Evolutionary conservation across 2,113 vertebrate species (phyloP).

Genomic region (Macrotus californicus): DNA sequence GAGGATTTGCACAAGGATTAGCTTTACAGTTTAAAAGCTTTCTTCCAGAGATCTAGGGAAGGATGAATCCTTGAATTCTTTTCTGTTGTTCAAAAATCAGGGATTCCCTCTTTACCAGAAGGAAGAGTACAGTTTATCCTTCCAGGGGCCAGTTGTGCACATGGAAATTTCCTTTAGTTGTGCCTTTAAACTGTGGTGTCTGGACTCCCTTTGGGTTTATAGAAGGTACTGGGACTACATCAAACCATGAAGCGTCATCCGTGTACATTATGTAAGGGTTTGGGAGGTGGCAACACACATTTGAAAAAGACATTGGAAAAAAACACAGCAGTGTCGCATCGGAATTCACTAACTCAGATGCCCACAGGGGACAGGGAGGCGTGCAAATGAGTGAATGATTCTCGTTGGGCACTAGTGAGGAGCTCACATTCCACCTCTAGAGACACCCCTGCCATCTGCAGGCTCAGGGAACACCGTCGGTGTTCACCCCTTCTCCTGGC

Average conservation of each 20-base stretch:
- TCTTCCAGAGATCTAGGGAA: not conserved
- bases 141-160: accelerated
- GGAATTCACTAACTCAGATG: not conserved
- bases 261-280: not conserved
- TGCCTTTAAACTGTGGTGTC: not conserved
- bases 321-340: not conserved
- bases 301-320: not conserved
- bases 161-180: not conserved
- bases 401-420: not conserved
- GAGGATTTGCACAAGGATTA: not conserved
- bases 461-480: not conserved
- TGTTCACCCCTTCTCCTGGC: not conserved
- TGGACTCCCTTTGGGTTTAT: not conserved
- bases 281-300: not conserved
- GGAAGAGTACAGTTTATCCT: not conserved
- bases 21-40: not conserved
- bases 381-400: not conserved
- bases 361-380: not conserved
- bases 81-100: not conserved
- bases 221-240: too few relatives aligned
- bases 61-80: not conserved
- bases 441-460: not conserved
- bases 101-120: not conserved
- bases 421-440: not conserved
- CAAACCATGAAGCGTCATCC: not conserved